Conservation (phyloP, 2,888 invertebrate species). For the Torymus auratus region DNA sequence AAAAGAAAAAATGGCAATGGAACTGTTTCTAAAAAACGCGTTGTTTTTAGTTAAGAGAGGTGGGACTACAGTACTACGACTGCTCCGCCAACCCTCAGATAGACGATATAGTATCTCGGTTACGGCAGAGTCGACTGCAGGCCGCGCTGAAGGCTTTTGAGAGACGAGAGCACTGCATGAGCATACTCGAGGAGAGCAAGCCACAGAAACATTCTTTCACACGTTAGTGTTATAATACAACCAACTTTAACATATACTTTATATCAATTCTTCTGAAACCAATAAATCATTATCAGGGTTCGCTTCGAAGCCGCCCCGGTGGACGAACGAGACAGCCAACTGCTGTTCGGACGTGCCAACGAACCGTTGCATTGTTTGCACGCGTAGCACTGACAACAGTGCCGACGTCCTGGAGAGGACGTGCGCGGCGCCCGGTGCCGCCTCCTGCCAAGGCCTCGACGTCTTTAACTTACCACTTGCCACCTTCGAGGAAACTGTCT, state of each 20-base stretch:
- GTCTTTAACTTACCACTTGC: slow-evolving; percentile 24
- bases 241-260: not conserved
- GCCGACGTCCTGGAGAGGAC: not conserved
- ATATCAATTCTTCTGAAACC: not conserved
- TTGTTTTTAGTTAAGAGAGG: slow-evolving; percentile 82
- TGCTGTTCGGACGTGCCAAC: slow-evolving; percentile 55
- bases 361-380: slow-evolving; percentile 48
- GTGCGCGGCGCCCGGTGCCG: slow-evolving; percentile 36
- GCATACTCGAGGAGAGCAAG: slow-evolving; percentile 62
- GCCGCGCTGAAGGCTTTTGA: slow-evolving; percentile 58
- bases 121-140: slow-evolving; percentile 70
- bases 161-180: slow-evolving; percentile 45
- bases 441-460: slow-evolving; percentile 35
- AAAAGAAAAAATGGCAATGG: not conserved
- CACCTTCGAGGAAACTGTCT: not conserved
- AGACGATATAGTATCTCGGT: slow-evolving; percentile 77
- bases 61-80: slow-evolving; percentile 85
- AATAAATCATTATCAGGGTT: not conserved
- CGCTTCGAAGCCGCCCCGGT: not conserved
- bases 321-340: slow-evolving; percentile 26
- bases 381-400: not conserved
- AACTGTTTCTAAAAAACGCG: slow-evolving; percentile 10
- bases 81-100: slow-evolving; percentile 80
- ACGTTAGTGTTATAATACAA: slow-evolving; percentile 59
- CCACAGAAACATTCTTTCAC: slow-evolving; percentile 55